A percentile compares a stretch with the other conserved stretches of the same genome.
Evolutionary conservation across 2,888 invertebrate species (phyloP).

Genomic region (Zelleria hepariella): DNA sequence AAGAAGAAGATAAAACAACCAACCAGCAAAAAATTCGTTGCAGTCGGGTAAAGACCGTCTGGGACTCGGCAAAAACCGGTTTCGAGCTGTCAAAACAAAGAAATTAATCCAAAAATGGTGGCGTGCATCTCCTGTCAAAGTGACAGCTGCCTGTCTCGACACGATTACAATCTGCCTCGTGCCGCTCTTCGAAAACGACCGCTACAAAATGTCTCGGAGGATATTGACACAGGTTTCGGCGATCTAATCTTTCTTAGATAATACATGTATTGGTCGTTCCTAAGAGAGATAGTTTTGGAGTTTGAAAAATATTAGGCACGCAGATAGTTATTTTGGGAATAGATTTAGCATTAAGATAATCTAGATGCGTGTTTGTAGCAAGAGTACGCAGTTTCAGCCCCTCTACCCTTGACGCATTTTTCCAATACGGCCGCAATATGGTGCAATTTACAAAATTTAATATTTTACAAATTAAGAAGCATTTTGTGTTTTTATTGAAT

Average conservation of each 20-base stretch:
- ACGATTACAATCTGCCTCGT: neutral
- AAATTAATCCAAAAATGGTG: neutral
- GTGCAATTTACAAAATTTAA: too few relatives aligned
- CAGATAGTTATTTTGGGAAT: neutral
- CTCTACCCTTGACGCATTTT: too few relatives aligned
- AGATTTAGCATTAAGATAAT: neutral
- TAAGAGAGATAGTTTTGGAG: neutral
- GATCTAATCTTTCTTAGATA: neutral
- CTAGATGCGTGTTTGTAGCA: neutral
- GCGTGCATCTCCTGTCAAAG: constrained; percentile 1
- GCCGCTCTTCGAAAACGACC: neutral
- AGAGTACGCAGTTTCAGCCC: neutral
- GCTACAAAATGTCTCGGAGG: neutral
- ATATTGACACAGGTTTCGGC: neutral
- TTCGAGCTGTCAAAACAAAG: constrained; percentile 1
- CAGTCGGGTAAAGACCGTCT: too few relatives aligned
- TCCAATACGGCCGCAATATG: too few relatives aligned
- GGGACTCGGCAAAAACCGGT: too few relatives aligned
- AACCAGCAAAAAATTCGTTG: too few relatives aligned
- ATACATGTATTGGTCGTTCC: neutral
- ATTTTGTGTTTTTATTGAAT: too few relatives aligned
- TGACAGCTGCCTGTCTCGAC: neutral
- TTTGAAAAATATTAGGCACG: too few relatives aligned
- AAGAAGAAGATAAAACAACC: too few relatives aligned
- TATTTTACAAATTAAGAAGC: too few relatives aligned